Conservation (phyloP, 2,888 invertebrate species). For the Steinernema scapterisci region DNA sequence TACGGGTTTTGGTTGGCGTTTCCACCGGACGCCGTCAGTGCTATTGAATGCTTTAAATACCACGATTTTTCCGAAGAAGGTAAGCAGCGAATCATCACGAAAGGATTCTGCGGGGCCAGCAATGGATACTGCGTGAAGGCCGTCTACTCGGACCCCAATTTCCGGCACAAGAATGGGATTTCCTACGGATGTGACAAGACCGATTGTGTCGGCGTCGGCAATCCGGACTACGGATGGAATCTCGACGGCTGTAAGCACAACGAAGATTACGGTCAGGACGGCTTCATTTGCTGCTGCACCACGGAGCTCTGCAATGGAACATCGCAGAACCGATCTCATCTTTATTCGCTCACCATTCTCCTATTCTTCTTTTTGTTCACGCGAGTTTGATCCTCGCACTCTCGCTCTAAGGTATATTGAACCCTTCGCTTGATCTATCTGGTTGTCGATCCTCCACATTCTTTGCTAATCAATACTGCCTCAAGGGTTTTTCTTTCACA, state of each 20-base stretch:
- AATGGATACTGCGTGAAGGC: constrained; percentile 48
- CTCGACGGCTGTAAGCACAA: constrained; percentile 45
- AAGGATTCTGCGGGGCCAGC: constrained; percentile 46
- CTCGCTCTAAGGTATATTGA: neutral
- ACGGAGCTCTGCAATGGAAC: constrained; percentile 49
- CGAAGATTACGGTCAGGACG: constrained; percentile 53
- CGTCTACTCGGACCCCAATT: constrained; percentile 48
- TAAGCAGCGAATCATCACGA: constrained; percentile 46
- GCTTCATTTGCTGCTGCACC: constrained; percentile 57
- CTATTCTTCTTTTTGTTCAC: neutral
- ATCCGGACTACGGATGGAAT: constrained; percentile 46
- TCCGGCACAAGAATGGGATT: constrained; percentile 55
- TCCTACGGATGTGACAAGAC: constrained; percentile 56
- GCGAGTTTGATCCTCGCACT: neutral
- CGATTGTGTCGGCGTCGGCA: constrained; percentile 49
- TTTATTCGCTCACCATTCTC: neutral
- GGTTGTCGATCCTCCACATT: constrained; percentile 6
- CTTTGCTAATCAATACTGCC: constrained; percentile 20
- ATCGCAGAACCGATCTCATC: neutral
- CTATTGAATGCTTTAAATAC: constrained; percentile 48
- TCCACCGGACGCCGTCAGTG: constrained; percentile 4
- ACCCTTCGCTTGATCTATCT: neutral
- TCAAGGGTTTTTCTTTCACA: neutral
- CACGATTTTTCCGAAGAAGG: constrained; percentile 53
- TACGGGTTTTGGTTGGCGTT: constrained; percentile 9